Conservation (phyloP, 2,888 invertebrate species). For the Eulithis testata region DNA sequence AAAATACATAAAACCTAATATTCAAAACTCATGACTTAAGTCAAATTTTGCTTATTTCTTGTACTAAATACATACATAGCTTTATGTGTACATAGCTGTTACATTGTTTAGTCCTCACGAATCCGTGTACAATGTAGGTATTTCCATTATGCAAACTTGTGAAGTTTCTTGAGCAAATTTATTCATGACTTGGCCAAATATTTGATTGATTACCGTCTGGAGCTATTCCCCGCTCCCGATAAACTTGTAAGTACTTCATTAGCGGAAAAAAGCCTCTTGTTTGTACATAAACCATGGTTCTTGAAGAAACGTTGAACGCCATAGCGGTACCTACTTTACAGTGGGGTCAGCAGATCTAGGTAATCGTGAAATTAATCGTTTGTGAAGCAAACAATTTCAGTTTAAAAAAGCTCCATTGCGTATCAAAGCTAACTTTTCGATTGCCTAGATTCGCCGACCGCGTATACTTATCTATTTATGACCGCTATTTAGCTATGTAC, state of each 20-base stretch:
- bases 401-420: no score
- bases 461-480: no score
- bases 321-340: neutral
- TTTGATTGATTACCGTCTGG: conserved; percentile 81
- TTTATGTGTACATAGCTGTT: neutral
- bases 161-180: conserved; percentile 63
- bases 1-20: no score
- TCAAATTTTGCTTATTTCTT: no score
- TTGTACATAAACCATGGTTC: conserved; percentile 50
- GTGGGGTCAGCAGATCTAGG: no score
- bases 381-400: no score
- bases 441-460: no score
- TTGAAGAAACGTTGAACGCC: neutral
- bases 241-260: conserved; percentile 79
- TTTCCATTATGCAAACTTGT: conserved; percentile 37
- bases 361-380: no score
- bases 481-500: no score
- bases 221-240: conserved; percentile 71
- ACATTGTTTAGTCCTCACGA: conserved; percentile 8
- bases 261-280: conserved; percentile 70
- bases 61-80: neutral
- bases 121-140: conserved; percentile 12
- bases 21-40: no score
- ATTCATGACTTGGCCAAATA: conserved; percentile 79
- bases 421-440: no score